phyloP scores from a whole-genome alignment of 2,797 vertebrate species.

The Galaxias olidus region DNA sequence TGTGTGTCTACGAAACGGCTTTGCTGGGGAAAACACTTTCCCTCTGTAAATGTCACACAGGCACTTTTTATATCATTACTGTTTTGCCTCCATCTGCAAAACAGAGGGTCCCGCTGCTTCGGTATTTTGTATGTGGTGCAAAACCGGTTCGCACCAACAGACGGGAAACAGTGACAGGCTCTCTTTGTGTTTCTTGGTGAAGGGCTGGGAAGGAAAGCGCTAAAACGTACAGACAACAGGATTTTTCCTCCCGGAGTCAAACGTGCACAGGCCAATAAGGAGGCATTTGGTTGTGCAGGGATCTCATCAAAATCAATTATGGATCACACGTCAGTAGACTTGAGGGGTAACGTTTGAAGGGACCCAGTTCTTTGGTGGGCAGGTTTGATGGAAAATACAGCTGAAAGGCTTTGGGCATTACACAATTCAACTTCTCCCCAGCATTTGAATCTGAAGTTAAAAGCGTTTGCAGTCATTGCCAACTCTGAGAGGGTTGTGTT shows the following conservation, averaged over 20 bases:
- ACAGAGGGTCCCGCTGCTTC: conserved; percentile 54
- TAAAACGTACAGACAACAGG: conserved; percentile 47
- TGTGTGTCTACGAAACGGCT: conserved; percentile 23
- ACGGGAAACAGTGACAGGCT: conserved; percentile 43
- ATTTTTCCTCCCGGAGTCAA: conserved; percentile 51
- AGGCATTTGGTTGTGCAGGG: conserved; percentile 71
- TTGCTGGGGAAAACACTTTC: conserved; percentile 36
- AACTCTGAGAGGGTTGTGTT: conserved; percentile 7
- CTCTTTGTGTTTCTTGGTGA: not conserved
- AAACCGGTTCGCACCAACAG: conserved; percentile 27
- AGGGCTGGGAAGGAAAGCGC: conserved; percentile 36
- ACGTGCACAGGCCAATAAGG: conserved; percentile 44
- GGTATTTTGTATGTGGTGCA: conserved; percentile 49
- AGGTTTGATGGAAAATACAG: conserved; percentile 68
- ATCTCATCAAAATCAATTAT: conserved; percentile 77
- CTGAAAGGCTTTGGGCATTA: conserved; percentile 50
- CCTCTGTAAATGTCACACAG: conserved; percentile 60
- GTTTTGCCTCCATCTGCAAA: conserved; percentile 70
- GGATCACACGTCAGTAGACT: conserved; percentile 68
- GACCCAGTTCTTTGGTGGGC: conserved; percentile 65
- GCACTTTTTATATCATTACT: conserved; percentile 66
- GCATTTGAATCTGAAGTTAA: conserved; percentile 61
- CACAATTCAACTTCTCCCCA: conserved; percentile 61
- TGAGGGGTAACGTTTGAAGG: conserved; percentile 61
- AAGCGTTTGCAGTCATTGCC: conserved; percentile 71